Evolutionary conservation across 2,113 vertebrate genomes (phyloP), one percentile per base, ranked within the genome.

Genomic region (Xiphias gladius): DNA sequence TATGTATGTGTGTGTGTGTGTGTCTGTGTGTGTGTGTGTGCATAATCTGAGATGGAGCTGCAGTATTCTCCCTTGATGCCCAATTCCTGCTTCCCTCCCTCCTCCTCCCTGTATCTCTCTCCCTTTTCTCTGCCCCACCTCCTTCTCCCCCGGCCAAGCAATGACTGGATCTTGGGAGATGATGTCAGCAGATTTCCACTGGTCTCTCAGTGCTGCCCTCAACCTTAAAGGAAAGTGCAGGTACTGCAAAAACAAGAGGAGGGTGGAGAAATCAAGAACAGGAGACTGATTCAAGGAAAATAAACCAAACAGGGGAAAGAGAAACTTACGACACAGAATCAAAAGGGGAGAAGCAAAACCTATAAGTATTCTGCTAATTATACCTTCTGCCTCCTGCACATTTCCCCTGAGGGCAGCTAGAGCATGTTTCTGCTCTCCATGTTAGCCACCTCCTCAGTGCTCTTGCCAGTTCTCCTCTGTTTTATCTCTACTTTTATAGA

Each of bases 111-210:
- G 24, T 73, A 52, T 76, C 75, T 30, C 57, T 48, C 30, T 17
- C 46, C 28, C 22, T 28, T 37, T 59, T 43, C 64, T 67, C 72
- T 63, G 8, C 35, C 71, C 66, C 66, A 73, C 83, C 37, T 70
- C 72, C 32, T 62, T 59, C 64, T 61, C 85, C 76, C 46, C 79
- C 77, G 76, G 67, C 85, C 87, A 76, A 80, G 86, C 91, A 78
- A 86, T 91, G 91, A 94, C 90, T 93, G 94, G 91, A 94, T 94
- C 88, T 86, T 93, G 52, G 85, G 83, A 74, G 77, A 91, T 96
- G 96, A 96, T 95, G 95, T 96, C 95, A 96, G 95, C 95, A 94
- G 81, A 92, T 92, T 93, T 94, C 80, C 73, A 55, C 76, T 62
- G 52, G 37, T 85, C 46, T 77, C 92, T 92, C 84, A 88, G 80